Evolutionary conservation across 2,113 vertebrate species (phyloP), one percentile per base, ranked within the genome.

Genomic region (Dinomys branickii): DNA sequence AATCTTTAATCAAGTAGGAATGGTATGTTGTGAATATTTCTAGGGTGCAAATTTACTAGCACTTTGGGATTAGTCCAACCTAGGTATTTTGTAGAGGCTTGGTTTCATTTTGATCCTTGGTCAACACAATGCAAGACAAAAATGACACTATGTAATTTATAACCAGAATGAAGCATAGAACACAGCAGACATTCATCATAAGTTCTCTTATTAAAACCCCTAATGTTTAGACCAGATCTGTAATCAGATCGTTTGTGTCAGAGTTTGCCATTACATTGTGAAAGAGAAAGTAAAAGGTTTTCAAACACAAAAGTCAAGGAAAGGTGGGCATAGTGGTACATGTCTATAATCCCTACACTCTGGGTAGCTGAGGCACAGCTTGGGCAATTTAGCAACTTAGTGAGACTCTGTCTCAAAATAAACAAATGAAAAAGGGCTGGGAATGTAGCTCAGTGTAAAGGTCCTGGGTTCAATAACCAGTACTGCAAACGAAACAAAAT

Each of bases 1-100:
- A 81, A 92, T 95, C 75, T 96, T 98, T 95, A 94, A 93, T 96
- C 94, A 94, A 82, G 80, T 47, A 77, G 44, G 47, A 96, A 95
- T 89, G 84, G 35, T 88, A 88, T 95, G 83, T 85, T 85, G 71
- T 88, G 95, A 96, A 82, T 94, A 94, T 90, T 95, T 96, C 84
- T 83, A 83, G 65, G 65, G 65, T 85, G 41, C 61, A 54, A 96
- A 88, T 88, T 95, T 92, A 88, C 71, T 50, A 75, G 35, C 17
- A 28, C 81, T 93, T 88, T 90, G 90, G 93, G 47, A 95, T 95
- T 92, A 90, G 54, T 63, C 28, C 44, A 69, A 75, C 11, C 65
- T 90, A 69, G 28, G 78, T 73, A 83, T 94, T 94, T 88, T 94
- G 81, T 90, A 63, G 44, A 35, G 58, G 41, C 71, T 90, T 73